These are phyloP conservation scores for Cercocebus atys DNA, from an alignment of 2,113 vertebrate genomes.

Conservation along the genomic window DNA sequence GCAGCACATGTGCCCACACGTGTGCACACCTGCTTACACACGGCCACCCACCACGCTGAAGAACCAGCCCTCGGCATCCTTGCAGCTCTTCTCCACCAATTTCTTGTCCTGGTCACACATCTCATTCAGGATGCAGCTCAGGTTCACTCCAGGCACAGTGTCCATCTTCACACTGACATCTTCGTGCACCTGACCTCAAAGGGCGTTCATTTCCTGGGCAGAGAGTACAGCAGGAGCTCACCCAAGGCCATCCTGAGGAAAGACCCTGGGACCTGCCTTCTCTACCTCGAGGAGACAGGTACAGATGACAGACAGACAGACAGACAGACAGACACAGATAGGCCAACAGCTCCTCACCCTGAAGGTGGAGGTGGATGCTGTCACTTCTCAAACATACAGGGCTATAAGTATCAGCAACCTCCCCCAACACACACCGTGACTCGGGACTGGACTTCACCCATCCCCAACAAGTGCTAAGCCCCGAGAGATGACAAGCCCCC, in stretches of 20 bases:
- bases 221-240: constrained; percentile 71
- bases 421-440: neutral
- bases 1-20: neutral
- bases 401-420: neutral
- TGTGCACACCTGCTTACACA: neutral
- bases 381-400: rapidly evolving
- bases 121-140: constrained; percentile 83
- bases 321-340: neutral
- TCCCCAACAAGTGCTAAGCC: rapidly evolving
- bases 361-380: neutral
- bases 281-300: neutral
- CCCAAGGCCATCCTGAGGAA: neutral
- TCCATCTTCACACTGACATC: constrained; percentile 85
- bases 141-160: constrained; percentile 80
- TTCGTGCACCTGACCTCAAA: constrained; percentile 82
- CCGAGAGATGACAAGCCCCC: neutral
- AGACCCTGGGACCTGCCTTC: neutral
- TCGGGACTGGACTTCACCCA: rapidly evolving
- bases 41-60: constrained; percentile 79
- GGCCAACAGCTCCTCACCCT: neutral
- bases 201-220: constrained; percentile 75
- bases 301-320: neutral
- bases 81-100: constrained; percentile 84
- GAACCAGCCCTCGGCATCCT: constrained; percentile 86
- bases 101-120: constrained; percentile 86